These are phyloP conservation scores for Siniperca knerii DNA, from an alignment of 2,113 vertebrate genomes.

Conservation along the genomic window DNA sequence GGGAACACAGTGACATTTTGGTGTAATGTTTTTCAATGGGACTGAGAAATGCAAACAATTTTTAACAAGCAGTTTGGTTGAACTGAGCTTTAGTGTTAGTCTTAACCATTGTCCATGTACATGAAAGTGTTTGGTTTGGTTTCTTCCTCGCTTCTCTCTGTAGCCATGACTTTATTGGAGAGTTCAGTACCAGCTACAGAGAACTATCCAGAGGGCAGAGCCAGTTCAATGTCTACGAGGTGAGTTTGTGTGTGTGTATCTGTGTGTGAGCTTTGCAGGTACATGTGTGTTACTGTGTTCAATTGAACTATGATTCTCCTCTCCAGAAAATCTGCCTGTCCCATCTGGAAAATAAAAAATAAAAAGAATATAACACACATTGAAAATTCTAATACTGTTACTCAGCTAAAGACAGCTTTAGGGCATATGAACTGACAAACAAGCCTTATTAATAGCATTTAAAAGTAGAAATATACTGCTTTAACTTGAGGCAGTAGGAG, in stretches of 20 bases:
- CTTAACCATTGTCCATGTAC: background rate
- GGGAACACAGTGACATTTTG: slow-evolving; percentile 20
- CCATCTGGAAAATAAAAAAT: background rate
- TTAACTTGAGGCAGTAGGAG: background rate
- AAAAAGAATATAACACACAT: background rate
- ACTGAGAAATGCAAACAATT: background rate
- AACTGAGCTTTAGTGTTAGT: background rate
- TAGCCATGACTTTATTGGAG: slow-evolving; percentile 98
- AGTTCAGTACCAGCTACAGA: slow-evolving; percentile 98
- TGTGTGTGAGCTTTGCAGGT: background rate
- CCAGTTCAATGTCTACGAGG: slow-evolving; percentile 98
- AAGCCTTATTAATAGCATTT: background rate
- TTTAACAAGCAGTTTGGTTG: slow-evolving; percentile 11
- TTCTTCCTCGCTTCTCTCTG: background rate
- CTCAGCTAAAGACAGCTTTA: background rate
- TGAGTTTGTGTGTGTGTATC: slow-evolving; percentile 67
- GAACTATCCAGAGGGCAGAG: slow-evolving; percentile 96
- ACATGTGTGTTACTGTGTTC: background rate
- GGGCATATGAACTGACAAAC: background rate
- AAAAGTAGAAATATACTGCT: background rate
- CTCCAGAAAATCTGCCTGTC: background rate
- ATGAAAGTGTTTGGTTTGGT: background rate
- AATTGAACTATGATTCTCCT: background rate
- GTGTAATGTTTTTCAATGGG: slow-evolving; percentile 6
- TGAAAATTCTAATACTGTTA: background rate